phyloP scores from a whole-genome alignment of 2,797 vertebrate species.

The Myotis findleyi region DNA sequence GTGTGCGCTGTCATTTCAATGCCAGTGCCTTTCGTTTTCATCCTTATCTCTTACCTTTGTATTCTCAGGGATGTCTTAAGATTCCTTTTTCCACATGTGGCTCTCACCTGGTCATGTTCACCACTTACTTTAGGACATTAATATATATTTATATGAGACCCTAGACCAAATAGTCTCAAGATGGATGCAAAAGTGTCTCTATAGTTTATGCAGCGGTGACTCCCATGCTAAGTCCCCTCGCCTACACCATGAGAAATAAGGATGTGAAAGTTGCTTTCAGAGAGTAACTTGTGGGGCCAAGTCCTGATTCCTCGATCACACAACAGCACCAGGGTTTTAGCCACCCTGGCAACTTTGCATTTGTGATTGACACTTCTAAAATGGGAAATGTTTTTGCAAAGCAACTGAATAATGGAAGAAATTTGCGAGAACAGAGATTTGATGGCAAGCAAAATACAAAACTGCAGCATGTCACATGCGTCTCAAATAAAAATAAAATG shows the following conservation, averaged over 20 bases:
- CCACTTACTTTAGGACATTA: constrained; percentile 77
- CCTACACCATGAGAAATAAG: constrained; percentile 71
- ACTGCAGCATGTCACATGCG: background rate
- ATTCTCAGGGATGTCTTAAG: too few relatives aligned
- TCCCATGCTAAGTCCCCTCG: constrained; percentile 59
- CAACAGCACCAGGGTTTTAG: background rate
- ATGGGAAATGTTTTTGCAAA: background rate
- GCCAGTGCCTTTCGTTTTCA: constrained; percentile 66
- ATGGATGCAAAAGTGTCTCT: constrained; percentile 68
- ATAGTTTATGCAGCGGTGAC: constrained; percentile 66
- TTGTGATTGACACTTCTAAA: background rate
- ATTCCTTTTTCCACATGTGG: constrained; percentile 73
- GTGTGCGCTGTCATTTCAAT: constrained; percentile 49
- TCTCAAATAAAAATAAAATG: background rate
- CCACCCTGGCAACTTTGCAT: background rate
- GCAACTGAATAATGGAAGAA: background rate
- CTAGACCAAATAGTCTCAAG: constrained; percentile 49
- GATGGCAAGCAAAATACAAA: background rate
- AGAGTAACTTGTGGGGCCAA: background rate
- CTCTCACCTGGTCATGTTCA: constrained; percentile 70
- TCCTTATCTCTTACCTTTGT: constrained; percentile 56
- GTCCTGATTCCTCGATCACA: background rate
- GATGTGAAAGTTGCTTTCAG: constrained; percentile 43
- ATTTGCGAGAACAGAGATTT: background rate
- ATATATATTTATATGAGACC: constrained; percentile 73